Evolutionary conservation across 2,797 vertebrate genomes (phyloP).

Genomic region (Clangula hyemalis): DNA sequence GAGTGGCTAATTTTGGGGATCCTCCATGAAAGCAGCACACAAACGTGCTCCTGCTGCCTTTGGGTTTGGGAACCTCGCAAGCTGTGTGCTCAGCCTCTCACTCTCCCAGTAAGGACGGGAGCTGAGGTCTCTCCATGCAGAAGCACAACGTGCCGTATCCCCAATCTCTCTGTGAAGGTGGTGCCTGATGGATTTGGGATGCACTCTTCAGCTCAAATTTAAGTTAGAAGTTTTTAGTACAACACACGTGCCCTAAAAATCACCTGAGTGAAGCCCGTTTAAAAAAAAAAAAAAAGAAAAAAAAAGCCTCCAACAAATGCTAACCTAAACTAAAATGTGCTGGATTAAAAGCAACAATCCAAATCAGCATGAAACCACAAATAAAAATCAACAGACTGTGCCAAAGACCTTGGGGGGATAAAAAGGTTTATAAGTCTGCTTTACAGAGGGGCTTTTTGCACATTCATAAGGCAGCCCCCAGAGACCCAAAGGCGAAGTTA

Average conservation of each 20-base stretch:
- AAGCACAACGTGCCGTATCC: neutral
- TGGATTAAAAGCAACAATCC: conserved; percentile 45
- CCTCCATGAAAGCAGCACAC: neutral
- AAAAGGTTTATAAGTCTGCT: conserved; percentile 5
- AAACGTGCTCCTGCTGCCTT: neutral
- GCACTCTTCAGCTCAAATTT: neutral
- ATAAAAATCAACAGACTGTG: conserved; percentile 45
- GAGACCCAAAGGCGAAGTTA: neutral
- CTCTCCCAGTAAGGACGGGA: neutral
- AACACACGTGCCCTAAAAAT: neutral
- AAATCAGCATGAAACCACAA: conserved; percentile 66
- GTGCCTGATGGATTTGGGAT: neutral
- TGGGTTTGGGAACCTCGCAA: neutral
- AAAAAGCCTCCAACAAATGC: neutral
- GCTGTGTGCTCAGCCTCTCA: neutral
- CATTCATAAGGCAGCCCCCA: neutral
- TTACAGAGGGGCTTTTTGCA: conserved; percentile 42
- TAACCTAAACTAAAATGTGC: neutral
- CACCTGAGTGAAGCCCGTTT: neutral
- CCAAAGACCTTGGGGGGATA: conserved; percentile 25
- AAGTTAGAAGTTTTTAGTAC: neutral
- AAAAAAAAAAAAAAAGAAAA: neutral
- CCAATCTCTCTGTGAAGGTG: neutral
- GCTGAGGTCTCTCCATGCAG: neutral
- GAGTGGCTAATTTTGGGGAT: neutral